Percentiles rank a stretch among this genome's conserved stretches.
These are phyloP conservation scores for Halichondria panicea DNA, from an alignment of 37 sponge, comb jelly and placozoan species.

Conservation along the genomic window DNA sequence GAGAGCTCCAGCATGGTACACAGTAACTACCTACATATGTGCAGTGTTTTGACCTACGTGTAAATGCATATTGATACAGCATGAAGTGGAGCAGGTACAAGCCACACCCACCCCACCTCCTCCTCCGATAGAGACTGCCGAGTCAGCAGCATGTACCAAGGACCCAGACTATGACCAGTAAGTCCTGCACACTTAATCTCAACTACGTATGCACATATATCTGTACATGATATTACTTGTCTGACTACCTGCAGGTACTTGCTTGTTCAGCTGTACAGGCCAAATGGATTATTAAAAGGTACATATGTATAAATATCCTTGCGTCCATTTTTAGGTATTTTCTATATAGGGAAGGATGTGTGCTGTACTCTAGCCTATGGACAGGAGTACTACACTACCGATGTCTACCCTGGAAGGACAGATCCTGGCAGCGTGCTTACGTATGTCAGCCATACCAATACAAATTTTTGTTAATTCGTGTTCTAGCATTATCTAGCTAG, in stretches of 20 bases:
- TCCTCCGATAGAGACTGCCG: constrained; percentile 47
- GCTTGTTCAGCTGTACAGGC: constrained; percentile 37
- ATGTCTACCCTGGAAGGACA: constrained; percentile 21
- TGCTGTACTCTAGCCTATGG: constrained; percentile 41
- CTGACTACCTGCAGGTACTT: constrained; percentile 24
- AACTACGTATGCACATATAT: background rate
- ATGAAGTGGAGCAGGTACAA: background rate
- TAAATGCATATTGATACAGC: background rate
- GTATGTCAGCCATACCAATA: background rate
- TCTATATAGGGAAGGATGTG: constrained; percentile 18
- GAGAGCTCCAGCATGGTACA: background rate
- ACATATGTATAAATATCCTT: background rate
- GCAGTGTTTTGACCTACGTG: background rate
- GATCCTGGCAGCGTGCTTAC: background rate
- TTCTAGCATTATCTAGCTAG: background rate
- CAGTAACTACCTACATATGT: background rate
- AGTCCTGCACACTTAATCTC: too few relatives aligned
- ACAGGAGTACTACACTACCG: constrained; percentile 30
- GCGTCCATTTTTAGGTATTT: background rate
- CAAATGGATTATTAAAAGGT: constrained; percentile 32
- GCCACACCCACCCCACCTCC: constrained; percentile 18
- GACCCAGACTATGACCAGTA: constrained; percentile 63
- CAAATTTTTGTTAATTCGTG: background rate
- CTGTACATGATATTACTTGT: background rate
- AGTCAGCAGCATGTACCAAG: constrained; percentile 56